Conservation (phyloP, 2,113 vertebrate species). For the Pelmatolapia mariae region DNA sequence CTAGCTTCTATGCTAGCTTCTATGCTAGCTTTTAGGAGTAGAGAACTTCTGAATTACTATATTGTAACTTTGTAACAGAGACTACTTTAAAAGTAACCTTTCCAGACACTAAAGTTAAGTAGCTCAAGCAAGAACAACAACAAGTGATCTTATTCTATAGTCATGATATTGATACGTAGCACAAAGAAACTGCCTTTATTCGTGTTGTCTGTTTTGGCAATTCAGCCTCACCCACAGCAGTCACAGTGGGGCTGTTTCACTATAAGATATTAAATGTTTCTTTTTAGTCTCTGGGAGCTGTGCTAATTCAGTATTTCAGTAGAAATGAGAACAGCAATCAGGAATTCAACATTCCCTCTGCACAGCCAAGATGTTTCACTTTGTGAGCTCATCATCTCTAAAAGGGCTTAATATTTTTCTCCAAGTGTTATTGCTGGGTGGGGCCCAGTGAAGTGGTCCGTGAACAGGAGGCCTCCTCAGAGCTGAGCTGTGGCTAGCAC, state of each 20-base stretch:
- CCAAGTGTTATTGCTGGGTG: conserved; percentile 30
- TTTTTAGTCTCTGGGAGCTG: neutral
- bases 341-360: neutral
- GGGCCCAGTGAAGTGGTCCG: conserved; percentile 25
- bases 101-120: neutral
- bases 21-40: neutral
- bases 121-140: neutral
- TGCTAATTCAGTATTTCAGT: neutral
- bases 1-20: neutral
- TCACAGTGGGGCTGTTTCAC: neutral
- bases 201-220: neutral
- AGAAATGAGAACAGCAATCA: neutral
- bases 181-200: neutral
- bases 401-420: neutral
- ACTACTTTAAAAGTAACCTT: neutral
- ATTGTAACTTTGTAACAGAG: neutral
- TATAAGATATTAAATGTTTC: neutral
- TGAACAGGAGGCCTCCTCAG: conserved; percentile 45
- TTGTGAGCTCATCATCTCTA: conserved; percentile 2
- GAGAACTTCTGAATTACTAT: neutral
- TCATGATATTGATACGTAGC: neutral
- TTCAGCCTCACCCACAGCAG: neutral
- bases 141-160: neutral
- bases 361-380: neutral
- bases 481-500: conserved; percentile 53